These are phyloP conservation scores for Sycophaga agraensis DNA, from an alignment of 1,140 invertebrate genomes.

Conservation along the genomic window DNA sequence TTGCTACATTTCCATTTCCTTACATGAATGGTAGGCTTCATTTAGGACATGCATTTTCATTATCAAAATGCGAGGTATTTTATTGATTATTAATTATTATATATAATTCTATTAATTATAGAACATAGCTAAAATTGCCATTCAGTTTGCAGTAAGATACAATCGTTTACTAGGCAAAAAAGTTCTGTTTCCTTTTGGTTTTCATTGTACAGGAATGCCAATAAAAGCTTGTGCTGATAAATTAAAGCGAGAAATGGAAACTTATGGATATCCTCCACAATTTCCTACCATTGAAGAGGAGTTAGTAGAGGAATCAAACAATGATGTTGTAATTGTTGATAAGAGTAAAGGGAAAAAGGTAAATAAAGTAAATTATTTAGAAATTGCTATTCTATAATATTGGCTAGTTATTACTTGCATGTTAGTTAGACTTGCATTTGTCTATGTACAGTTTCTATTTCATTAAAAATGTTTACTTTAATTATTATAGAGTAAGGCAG, in stretches of 20 bases:
- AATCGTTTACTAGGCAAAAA: constrained; percentile 88
- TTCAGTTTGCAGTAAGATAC: constrained; percentile 90
- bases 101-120: not conserved
- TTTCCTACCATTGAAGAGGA: constrained; percentile 68
- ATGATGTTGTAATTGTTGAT: constrained; percentile 77
- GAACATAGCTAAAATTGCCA: constrained; percentile 18
- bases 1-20: constrained; percentile 96
- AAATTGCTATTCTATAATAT: not conserved
- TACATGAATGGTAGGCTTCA: constrained; percentile 99
- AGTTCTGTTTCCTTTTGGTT: constrained; percentile 95
- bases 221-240: constrained; percentile 99
- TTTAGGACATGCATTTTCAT: constrained; percentile 95
- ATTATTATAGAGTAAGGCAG: constrained; percentile 82
- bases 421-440: too few species aligned
- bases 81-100: not conserved
- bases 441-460: too few species aligned
- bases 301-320: constrained; percentile 58
- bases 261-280: constrained; percentile 89
- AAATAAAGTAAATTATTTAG: constrained; percentile 33
- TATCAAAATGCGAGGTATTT: constrained; percentile 90
- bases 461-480: too few species aligned
- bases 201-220: constrained; percentile 98
- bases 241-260: constrained; percentile 88
- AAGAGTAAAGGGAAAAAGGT: constrained; percentile 98
- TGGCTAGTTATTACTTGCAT: too few species aligned